A percentile compares a stretch with the other conserved stretches of the same genome.
These are phyloP conservation scores for Pyralis farinalis DNA, from an alignment of 2,888 invertebrate species.

Conservation along the genomic window DNA sequence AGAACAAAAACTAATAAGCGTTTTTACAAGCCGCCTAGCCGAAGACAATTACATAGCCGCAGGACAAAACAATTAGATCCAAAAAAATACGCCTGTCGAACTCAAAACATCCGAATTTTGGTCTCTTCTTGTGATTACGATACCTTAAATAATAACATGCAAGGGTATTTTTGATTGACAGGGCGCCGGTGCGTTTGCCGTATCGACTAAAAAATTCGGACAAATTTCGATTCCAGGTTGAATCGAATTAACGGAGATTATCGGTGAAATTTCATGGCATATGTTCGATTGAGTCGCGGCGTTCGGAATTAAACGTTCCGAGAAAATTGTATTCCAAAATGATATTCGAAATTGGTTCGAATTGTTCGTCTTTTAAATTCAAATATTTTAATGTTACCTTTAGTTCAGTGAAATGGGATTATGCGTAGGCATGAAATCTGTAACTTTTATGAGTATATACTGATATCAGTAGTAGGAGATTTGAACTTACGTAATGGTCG, in stretches of 20 bases:
- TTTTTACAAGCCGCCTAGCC: conserved; percentile 58
- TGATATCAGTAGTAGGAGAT: too few species aligned
- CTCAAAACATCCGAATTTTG: conserved; percentile 40
- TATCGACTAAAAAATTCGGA: conserved; percentile 36
- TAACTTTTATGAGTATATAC: too few species aligned
- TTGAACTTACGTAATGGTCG: too few species aligned
- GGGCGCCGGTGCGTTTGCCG: conserved; percentile 41
- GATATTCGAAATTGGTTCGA: conserved; percentile 5
- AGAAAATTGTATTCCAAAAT: conserved; percentile 5
- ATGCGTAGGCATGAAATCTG: too few species aligned
- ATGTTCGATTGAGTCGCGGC: conserved; percentile 52
- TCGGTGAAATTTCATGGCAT: conserved; percentile 72
- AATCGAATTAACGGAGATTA: conserved; percentile 72
- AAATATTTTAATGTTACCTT: neutral
- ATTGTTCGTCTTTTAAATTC: conserved; percentile 6
- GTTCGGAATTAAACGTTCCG: conserved; percentile 16
- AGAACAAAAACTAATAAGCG: conserved; percentile 49
- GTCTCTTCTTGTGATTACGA: conserved; percentile 41
- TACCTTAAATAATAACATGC: conserved; percentile 67
- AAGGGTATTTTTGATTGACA: conserved; percentile 63
- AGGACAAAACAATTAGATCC: conserved; percentile 53
- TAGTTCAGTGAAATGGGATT: neutral
- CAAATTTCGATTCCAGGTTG: conserved; percentile 41
- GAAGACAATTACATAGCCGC: conserved; percentile 59
- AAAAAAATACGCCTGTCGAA: conserved; percentile 43